These are phyloP conservation scores for Dugesia japonica DNA, from an alignment of 2,888 invertebrate species.

Conservation along the genomic window DNA sequence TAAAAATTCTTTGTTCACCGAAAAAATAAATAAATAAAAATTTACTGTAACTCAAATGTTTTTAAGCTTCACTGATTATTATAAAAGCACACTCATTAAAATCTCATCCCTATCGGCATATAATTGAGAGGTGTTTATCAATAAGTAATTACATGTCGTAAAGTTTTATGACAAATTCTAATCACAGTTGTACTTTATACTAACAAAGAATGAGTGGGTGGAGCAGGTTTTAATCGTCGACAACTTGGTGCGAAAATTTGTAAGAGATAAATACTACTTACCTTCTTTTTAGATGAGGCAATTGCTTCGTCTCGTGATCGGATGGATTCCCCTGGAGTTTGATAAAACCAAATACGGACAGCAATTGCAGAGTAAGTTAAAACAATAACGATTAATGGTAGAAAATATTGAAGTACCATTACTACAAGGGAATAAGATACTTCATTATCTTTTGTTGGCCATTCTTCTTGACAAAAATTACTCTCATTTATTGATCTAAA, in stretches of 20 bases:
- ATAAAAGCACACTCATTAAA: too few relatives aligned
- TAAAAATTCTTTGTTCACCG: too few relatives aligned
- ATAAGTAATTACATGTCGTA: too few relatives aligned
- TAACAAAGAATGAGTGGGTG: not conserved
- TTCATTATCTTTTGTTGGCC: not conserved
- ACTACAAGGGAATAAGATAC: not conserved
- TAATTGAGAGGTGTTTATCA: too few relatives aligned
- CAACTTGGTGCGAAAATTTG: not conserved
- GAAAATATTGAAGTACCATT: conserved; percentile 10
- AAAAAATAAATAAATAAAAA: too few relatives aligned
- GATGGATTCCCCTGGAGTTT: conserved; percentile 11
- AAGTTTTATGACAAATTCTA: too few relatives aligned
- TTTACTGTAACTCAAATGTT: too few relatives aligned
- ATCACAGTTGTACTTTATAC: not conserved
- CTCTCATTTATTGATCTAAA: not conserved
- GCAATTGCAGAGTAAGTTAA: conserved; percentile 13
- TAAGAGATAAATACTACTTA: not conserved
- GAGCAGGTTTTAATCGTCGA: not conserved
- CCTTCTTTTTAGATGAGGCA: conserved; percentile 17
- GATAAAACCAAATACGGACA: not conserved
- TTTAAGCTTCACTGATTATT: too few relatives aligned
- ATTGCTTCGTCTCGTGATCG: not conserved
- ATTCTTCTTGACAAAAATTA: not conserved
- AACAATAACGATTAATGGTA: not conserved
- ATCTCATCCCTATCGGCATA: too few relatives aligned